Evolutionary conservation across 2,888 invertebrate species (phyloP).

Genomic region (Dioctria rufipes): DNA sequence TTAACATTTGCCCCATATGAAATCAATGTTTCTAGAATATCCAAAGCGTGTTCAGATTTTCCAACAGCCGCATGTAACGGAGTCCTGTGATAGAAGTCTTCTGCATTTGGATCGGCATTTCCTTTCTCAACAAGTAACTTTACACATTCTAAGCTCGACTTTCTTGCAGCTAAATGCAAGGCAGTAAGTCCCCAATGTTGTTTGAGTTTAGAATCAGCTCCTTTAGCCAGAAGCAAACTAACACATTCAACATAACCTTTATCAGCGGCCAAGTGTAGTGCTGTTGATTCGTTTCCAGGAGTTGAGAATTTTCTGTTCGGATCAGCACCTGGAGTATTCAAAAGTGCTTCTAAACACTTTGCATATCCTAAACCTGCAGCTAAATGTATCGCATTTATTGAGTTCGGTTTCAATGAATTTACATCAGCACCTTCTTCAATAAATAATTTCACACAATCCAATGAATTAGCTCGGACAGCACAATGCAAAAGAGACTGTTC

Average conservation of each 20-base stretch:
- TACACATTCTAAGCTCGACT: conserved; percentile 86
- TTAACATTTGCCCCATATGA: conserved; percentile 88
- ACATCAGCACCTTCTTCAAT: conserved; percentile 83
- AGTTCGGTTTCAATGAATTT: conserved; percentile 83
- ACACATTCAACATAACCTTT: conserved; percentile 89
- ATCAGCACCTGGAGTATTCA: conserved; percentile 82
- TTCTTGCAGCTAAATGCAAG: conserved; percentile 86
- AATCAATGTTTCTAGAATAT: conserved; percentile 84
- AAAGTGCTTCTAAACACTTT: conserved; percentile 82
- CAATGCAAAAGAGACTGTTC: conserved; percentile 87
- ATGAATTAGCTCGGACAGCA: conserved; percentile 86
- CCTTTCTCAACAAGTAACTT: conserved; percentile 83
- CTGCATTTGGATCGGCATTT: conserved; percentile 83
- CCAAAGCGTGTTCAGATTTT: conserved; percentile 86
- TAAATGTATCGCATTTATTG: conserved; percentile 85
- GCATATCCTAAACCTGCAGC: conserved; percentile 85
- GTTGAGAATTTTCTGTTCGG: conserved; percentile 80
- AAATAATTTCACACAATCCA: conserved; percentile 85
- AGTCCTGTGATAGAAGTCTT: conserved; percentile 86
- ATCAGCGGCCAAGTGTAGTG: conserved; percentile 89
- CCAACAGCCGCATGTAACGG: conserved; percentile 88
- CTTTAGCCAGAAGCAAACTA: conserved; percentile 80
- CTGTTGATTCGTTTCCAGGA: conserved; percentile 83
- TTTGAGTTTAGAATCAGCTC: conserved; percentile 82
- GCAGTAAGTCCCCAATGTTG: conserved; percentile 89